Base-by-base conservation (phyloP, 2,113 vertebrate species). In the Callorhinus ursinus region DNA sequence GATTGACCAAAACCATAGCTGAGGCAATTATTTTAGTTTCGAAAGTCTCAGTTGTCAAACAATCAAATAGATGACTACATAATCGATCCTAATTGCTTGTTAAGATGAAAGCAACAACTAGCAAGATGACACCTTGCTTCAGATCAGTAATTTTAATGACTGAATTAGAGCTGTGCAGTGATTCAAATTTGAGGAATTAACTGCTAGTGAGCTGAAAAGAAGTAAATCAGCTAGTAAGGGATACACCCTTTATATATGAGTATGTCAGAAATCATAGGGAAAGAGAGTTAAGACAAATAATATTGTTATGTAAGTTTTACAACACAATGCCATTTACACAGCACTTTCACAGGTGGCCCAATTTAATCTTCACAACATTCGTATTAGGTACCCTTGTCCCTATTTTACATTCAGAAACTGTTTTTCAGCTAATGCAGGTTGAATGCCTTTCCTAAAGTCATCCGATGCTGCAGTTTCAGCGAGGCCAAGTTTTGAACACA, bases 21-120 rank as follows among this genome's bases (percentile, higher is more conserved):
- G 39, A 96, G 33, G 57, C 49, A 90, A 93, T 86, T 91, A 95
- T 96, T 94, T 96, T 95, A 85, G 33, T 65, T 96, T 79, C 81
- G 28, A 82, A 91, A 77, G 21, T 86, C 22, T 88, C 81, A 96
- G 72, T 96, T 90, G 86, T 97, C 88, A 93, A 96, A 94, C 65
- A 93, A n/a, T 96, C 77, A 97, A 97, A 88, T 72, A 55, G 59
- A 96, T 96, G 89, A 95, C 69, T 82, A 77, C 82, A 87, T 97
- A 95, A 94, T 94, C 83, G 79, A 97, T 93, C 65, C 21, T 93
- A 96, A 96, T 86, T 96, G 53, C 94, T 96, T 93, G 53, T 92
- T 96, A 96, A 95, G 61, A 95, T 97, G 83, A 96, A 93, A 93
- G 84, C 65, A 93, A 76, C 49, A 93, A 69, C 82, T 85, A 92